Evolutionary conservation across 2,888 invertebrate species (phyloP), one percentile per base, ranked within the genome.

Genomic region (Drosophila barbarae): DNA sequence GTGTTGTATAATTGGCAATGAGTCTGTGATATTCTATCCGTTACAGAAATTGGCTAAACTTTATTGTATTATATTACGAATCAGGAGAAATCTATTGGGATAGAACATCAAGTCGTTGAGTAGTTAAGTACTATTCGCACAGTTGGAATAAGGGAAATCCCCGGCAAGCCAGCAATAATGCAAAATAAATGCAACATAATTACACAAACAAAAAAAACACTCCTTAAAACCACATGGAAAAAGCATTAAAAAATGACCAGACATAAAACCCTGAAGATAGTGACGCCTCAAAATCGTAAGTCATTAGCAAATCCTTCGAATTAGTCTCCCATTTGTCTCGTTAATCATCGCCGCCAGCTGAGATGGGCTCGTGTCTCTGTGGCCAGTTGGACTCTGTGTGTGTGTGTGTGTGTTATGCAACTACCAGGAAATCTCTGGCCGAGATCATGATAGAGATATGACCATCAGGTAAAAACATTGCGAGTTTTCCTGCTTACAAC

Each of bases 401-500:
- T 4, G 42, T 18, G 18, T 23, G 32, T 1, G 60, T 4, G 42
- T 4, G 42, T 63, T 51, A 39, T 56, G 32, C 36, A 52, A 52
- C 13, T 69, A 55, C 51, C 63, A 56, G 69, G 69, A 69, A 69
- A 63, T 41, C 51, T 30, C 36, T 5, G 21, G 34, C 26, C 49
- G 34, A 42, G 44, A 58, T 56, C 49, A 58, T 47, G 47, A 30
- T 30, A 21, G 21, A 38, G 64, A 64, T 64, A 55, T 35, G 64
- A 34, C 36, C 66, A 46, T 38, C 63, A 68, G 61, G 54, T 63
- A 59, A 69, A 66, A 69, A 66, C 54, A 68, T 55, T 41, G 51
- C 41, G 39, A 65, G 39, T 77, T 69, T 76, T 74, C 80, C 76
- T 74, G 71, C 39, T 64, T 57, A 47, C 60, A 52, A 63, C 69